Conservation (phyloP, 2,797 vertebrate species). For the Pseudocheirus occidentalis region DNA sequence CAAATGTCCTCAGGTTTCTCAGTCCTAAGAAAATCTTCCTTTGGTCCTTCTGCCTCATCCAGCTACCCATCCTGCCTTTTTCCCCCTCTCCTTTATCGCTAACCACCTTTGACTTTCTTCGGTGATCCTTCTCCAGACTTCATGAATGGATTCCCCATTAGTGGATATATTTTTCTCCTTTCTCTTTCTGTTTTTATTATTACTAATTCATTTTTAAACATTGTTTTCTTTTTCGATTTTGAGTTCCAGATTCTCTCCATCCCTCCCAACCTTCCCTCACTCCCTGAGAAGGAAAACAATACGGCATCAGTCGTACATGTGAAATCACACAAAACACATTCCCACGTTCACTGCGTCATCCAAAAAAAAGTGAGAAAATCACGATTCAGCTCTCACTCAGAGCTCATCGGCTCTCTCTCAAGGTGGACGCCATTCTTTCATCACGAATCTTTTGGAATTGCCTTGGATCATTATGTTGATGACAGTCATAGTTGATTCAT, state of each 20-base stretch:
- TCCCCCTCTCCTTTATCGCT: background rate
- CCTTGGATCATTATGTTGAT: background rate
- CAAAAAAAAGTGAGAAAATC: background rate
- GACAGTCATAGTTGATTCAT: too few relatives aligned
- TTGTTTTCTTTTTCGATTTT: background rate
- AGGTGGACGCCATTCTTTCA: background rate
- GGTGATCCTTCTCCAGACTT: background rate
- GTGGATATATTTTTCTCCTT: background rate
- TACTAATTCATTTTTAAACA: background rate
- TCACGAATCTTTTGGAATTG: background rate
- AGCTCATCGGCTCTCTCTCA: background rate
- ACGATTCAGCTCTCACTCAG: background rate
- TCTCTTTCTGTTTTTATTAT: background rate
- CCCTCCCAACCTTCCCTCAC: background rate
- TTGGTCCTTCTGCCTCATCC: background rate
- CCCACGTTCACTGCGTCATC: background rate
- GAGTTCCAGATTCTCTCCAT: background rate
- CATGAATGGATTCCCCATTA: background rate
- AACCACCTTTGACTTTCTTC: background rate
- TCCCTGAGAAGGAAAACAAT: background rate
- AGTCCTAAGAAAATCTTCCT: background rate
- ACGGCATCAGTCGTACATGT: background rate
- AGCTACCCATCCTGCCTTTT: background rate
- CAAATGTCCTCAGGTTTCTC: background rate
- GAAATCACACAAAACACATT: background rate